Evolutionary conservation across 2,888 invertebrate species (phyloP).

Genomic region (Drosophila leonis): DNA sequence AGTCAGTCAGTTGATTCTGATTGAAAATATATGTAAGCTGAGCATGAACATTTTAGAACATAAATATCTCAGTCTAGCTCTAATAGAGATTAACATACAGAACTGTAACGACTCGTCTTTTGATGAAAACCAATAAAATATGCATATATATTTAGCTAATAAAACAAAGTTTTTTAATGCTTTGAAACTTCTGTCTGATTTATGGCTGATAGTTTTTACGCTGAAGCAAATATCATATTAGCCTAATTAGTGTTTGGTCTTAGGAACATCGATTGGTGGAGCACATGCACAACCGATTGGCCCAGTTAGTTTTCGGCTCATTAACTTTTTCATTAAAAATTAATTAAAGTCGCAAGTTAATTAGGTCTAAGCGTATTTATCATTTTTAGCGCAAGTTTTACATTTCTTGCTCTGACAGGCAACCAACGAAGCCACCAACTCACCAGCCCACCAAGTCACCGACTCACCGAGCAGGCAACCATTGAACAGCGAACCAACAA

Average conservation of each 20-base stretch:
- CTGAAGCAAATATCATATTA: neutral
- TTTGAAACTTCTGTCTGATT: neutral
- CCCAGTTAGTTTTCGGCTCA: constrained; percentile 75
- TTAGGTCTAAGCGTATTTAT: constrained; percentile 82
- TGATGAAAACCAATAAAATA: neutral
- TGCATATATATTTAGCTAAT: neutral
- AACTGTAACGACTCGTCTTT: neutral
- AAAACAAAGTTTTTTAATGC: constrained; percentile 6
- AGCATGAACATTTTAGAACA: neutral
- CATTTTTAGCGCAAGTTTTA: constrained; percentile 79
- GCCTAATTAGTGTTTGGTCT: constrained; percentile 4
- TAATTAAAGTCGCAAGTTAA: constrained; percentile 81
- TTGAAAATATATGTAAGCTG: neutral
- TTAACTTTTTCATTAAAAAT: constrained; percentile 81
- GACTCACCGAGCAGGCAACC: constrained; percentile 5
- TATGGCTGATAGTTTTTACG: neutral
- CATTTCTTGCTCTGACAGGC: constrained; percentile 76
- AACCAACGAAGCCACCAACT: constrained; percentile 31
- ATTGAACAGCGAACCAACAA: constrained; percentile 53
- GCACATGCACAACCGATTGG: constrained; percentile 45
- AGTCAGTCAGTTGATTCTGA: neutral
- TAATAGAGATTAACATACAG: neutral
- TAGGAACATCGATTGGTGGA: constrained; percentile 34
- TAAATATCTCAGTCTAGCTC: neutral
- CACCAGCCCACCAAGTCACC: constrained; percentile 2